Evolutionary conservation across 2,888 invertebrate species (phyloP).

Genomic region (Onchidella celtica): DNA sequence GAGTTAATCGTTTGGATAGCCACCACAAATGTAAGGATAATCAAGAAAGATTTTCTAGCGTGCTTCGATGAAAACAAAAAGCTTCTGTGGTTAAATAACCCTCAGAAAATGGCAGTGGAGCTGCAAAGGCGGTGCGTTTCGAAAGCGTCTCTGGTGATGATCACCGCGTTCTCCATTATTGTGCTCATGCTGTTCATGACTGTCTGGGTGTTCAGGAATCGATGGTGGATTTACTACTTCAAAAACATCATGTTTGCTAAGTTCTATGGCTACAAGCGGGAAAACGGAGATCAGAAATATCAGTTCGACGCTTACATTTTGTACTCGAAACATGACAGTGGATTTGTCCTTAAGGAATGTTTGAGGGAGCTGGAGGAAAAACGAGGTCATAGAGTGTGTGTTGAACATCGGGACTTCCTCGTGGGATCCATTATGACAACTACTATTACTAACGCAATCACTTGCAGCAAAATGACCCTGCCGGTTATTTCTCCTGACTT

Average conservation of each 20-base stretch:
- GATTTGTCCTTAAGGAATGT: slow-evolving; percentile 32
- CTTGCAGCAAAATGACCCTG: slow-evolving; percentile 33
- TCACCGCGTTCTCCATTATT: not conserved
- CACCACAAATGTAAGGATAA: slow-evolving; percentile 9
- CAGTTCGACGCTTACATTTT: slow-evolving; percentile 42
- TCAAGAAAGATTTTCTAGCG: slow-evolving; percentile 6
- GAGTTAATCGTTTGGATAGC: slow-evolving; percentile 33
- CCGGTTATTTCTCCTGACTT: slow-evolving; percentile 32
- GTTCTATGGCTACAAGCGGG: not conserved
- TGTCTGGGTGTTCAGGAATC: slow-evolving; percentile 23
- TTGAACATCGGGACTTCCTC: slow-evolving; percentile 42
- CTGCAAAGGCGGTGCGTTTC: slow-evolving; percentile 20
- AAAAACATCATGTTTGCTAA: slow-evolving; percentile 1
- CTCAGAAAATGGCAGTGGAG: not conserved
- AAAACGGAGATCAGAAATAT: not conserved
- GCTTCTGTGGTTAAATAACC: not conserved
- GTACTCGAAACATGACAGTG: slow-evolving; percentile 10
- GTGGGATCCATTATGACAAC: slow-evolving; percentile 36
- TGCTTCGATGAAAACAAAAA: not conserved
- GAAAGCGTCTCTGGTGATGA: not conserved
- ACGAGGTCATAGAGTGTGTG: slow-evolving; percentile 37
- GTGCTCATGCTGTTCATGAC: not conserved
- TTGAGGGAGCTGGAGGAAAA: slow-evolving; percentile 27
- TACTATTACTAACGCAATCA: slow-evolving; percentile 37
- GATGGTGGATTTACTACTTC: slow-evolving; percentile 35